Evolutionary conservation across 2,888 invertebrate species (phyloP), one percentile per base, ranked within the genome.

Genomic region (Netelia melanura): DNA sequence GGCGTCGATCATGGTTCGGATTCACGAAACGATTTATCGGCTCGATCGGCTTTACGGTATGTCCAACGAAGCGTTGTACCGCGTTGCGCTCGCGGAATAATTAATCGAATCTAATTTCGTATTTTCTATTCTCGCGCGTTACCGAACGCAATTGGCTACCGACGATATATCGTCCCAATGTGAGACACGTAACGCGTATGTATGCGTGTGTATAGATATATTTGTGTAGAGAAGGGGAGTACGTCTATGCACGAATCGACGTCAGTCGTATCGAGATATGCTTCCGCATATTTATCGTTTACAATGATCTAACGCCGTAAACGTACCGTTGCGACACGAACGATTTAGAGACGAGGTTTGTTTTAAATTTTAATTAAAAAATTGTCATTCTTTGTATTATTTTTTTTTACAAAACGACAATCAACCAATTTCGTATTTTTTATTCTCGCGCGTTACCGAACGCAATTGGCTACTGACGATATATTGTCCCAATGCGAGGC

Each of bases 91-190:
- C 52, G 70, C 70, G 65, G 84, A 85, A 85, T 85, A 85, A 85
- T 85, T 85, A 81, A 85, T 85, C 81, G 78, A 30, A 75, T 81
- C 78, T 85, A 81, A 85, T 81, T 81, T 72, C 52, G 78, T 79
- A 64, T 81, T 81, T 79, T 81, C 84, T 74, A 81, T 81, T 85
- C 84, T 79, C 78, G 78, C 56, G 11, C 43, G 25, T 43, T 56
- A 25, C n/a, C 70, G 23, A 64, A 70, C 23, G 17, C 44, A 62
- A 70, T n/a, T 38, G 30, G 10, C 62, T 76, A 56, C 68, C 43
- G 23, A 54, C 76, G 68, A 61, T 70, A 70, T 56, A 78, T 72
- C 72, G 70, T 58, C 67, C 62, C 80, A 74, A 77, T 68, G 83
- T 72, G 77, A 77, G 71, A 72, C 52, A n/a, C 30, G 30, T 30